These are phyloP conservation scores for Rapana venosa DNA, from an alignment of 2,888 invertebrate genomes.

Conservation along the genomic window DNA sequence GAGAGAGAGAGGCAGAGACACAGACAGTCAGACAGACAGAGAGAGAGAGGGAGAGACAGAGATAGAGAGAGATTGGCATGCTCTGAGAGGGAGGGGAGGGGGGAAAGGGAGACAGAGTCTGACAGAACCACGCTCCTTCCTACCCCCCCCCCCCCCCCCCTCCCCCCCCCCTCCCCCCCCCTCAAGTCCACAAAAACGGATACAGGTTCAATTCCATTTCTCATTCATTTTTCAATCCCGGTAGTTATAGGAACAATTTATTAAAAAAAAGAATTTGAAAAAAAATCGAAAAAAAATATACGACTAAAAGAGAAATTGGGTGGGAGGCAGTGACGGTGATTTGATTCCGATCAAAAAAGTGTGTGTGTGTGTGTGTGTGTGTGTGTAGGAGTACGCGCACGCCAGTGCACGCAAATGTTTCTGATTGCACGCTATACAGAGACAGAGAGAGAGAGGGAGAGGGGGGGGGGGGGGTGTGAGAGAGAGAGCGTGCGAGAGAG, in stretches of 20 bases:
- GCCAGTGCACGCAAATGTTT: neutral
- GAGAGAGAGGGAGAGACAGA: neutral
- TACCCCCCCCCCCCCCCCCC: too few relatives aligned
- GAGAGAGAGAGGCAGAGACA: conserved; percentile 11
- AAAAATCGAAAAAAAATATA: neutral
- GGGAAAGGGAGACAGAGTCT: too few relatives aligned
- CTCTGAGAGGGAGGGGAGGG: too few relatives aligned
- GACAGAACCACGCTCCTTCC: too few relatives aligned
- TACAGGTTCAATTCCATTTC: too few relatives aligned
- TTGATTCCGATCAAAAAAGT: neutral
- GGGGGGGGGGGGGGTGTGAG: neutral
- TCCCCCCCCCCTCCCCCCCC: too few relatives aligned
- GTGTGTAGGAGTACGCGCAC: neutral
- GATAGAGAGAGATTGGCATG: neutral
- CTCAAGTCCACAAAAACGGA: too few relatives aligned
- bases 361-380: conserved; percentile 14
- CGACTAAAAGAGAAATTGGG: neutral
- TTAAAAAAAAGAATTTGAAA: too few relatives aligned
- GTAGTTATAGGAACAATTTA: too few relatives aligned
- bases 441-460: too few relatives aligned
- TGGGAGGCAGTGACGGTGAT: neutral
- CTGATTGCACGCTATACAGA: neutral
- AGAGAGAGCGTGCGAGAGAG: neutral
- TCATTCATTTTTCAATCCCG: too few relatives aligned
- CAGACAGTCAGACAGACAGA: conserved; percentile 1